These are phyloP conservation scores for Nesospiza acunhae DNA, from an alignment of 2,113 vertebrate genomes.

Conservation along the genomic window DNA sequence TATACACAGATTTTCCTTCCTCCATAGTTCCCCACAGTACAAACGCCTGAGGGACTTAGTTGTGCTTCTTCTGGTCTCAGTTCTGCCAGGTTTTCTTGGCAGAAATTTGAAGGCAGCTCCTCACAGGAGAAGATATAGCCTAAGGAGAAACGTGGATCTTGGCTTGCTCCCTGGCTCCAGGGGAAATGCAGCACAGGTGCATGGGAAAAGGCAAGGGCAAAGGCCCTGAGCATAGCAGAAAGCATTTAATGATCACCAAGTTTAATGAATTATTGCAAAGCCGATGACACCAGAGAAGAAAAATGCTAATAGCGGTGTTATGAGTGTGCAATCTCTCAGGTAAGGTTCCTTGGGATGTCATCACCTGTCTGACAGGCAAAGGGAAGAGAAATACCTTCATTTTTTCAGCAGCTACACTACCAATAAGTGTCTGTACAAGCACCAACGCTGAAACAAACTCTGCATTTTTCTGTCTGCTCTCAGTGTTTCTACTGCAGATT, in stretches of 20 bases:
- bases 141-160: background rate
- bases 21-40: background rate
- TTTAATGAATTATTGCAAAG: background rate
- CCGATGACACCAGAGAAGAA: background rate
- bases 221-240: background rate
- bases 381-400: slow-evolving; percentile 35
- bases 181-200: background rate
- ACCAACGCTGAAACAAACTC: slow-evolving; percentile 66
- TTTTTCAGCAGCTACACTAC: background rate
- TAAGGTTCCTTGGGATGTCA: slow-evolving; percentile 27
- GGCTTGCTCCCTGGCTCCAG: background rate
- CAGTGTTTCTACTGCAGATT: slow-evolving; percentile 52
- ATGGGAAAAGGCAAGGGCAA: background rate
- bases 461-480: slow-evolving; percentile 59
- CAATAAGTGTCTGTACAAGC: slow-evolving; percentile 14
- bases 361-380: background rate
- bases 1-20: background rate
- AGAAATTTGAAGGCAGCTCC: background rate
- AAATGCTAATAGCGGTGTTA: background rate
- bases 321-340: background rate
- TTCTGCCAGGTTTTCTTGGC: background rate
- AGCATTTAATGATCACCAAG: background rate
- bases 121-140: background rate
- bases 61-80: background rate
- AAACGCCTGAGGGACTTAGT: background rate